These are phyloP conservation scores for Labroides dimidiatus DNA, from an alignment of 2,797 vertebrate genomes.

Conservation along the genomic window DNA sequence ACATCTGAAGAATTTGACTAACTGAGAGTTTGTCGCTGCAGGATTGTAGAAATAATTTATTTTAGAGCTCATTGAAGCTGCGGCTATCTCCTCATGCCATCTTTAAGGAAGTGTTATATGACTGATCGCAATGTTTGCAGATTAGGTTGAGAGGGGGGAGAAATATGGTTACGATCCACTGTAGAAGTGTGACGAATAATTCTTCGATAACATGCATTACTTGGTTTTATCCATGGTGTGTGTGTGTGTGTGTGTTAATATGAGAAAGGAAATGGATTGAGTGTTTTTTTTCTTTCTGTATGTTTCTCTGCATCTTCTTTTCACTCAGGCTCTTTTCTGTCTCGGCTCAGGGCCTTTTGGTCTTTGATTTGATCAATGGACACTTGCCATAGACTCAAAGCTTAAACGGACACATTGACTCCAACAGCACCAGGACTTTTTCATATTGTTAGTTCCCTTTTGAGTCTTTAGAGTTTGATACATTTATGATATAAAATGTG, in stretches of 20 bases:
- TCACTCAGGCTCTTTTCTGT: constrained; percentile 9
- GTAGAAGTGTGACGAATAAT: no score
- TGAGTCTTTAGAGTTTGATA: constrained; percentile 8
- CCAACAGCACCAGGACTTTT: constrained; percentile 5
- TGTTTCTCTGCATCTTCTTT: constrained; percentile 1
- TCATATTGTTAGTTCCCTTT: background rate
- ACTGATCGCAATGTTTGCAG: constrained; percentile 17
- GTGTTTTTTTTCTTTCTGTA: background rate
- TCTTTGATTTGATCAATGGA: constrained; percentile 37
- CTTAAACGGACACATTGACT: constrained; percentile 1
- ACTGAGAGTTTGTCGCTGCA: constrained; percentile 26
- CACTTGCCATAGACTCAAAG: constrained; percentile 27
- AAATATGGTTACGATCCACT: background rate
- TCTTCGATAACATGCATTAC: no score
- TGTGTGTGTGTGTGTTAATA: no score
- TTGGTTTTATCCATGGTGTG: no score
- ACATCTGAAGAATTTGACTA: constrained; percentile 49
- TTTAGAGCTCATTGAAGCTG: background rate
- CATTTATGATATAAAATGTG: constrained; percentile 9
- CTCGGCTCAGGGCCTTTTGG: constrained; percentile 9
- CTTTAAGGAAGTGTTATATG: constrained; percentile 3
- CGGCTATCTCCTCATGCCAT: background rate
- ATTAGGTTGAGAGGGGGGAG: background rate
- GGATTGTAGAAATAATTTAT: constrained; percentile 35
- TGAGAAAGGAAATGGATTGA: no score